Evolutionary conservation across 2,888 invertebrate species (phyloP).

Genomic region (Andrena minutula): DNA sequence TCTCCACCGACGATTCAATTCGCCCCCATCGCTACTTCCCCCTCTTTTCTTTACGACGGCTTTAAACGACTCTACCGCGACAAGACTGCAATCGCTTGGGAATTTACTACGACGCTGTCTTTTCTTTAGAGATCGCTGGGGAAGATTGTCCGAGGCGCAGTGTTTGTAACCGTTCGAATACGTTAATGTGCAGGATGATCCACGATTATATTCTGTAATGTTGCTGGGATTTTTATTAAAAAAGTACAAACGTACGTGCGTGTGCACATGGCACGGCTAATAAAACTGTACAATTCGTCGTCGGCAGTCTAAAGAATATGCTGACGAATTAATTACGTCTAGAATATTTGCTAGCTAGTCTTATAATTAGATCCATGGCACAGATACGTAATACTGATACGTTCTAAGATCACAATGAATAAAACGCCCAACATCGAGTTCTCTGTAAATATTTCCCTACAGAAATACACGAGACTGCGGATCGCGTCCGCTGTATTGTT

Average conservation of each 20-base stretch:
- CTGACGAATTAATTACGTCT: not conserved
- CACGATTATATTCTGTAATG: not conserved
- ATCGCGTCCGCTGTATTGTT: not conserved
- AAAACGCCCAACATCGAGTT: not conserved
- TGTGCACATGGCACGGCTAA: not conserved
- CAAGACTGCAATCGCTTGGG: not conserved
- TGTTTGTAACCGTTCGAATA: too few relatives aligned
- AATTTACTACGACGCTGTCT: not conserved
- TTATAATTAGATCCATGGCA: not conserved
- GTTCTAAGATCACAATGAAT: conserved; percentile 15
- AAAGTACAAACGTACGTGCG: not conserved
- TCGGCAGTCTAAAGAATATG: not conserved
- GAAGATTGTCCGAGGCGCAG: too few relatives aligned
- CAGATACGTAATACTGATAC: conserved; percentile 22
- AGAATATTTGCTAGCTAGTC: not conserved
- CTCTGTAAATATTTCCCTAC: conserved; percentile 32
- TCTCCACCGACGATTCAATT: not conserved
- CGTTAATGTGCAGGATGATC: too few relatives aligned
- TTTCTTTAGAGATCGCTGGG: not conserved
- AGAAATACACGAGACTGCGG: conserved; percentile 33
- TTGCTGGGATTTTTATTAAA: conserved; percentile 22
- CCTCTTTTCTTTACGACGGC: not conserved
- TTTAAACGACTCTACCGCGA: not conserved
- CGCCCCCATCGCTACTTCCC: not conserved
- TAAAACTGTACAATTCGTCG: conserved; percentile 10